These are phyloP conservation scores for Pentalonia nigronervosa DNA, from an alignment of 1,140 invertebrate species.

Conservation along the genomic window DNA sequence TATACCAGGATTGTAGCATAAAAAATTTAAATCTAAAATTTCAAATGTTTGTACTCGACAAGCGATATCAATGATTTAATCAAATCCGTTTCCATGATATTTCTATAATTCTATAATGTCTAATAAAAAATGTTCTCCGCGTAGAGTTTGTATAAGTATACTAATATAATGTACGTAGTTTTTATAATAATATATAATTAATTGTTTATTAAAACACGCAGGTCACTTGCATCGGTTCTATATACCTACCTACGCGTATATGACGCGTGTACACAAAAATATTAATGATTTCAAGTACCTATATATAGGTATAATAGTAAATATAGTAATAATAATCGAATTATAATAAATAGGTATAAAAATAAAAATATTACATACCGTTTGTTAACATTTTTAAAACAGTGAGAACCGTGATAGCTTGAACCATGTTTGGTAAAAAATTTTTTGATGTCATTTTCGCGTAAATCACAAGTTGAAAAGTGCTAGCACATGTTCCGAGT, in stretches of 20 bases:
- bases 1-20: too few relatives aligned
- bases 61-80: background rate
- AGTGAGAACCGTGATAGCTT: conserved; percentile 82
- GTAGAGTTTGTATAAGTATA: background rate
- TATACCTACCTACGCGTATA: background rate
- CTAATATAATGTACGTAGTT: background rate
- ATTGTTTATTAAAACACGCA: background rate
- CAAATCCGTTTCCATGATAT: background rate
- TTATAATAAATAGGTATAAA: background rate
- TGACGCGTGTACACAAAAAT: background rate
- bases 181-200: background rate
- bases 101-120: background rate
- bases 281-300: background rate
- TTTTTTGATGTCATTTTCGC: conserved; percentile 70
- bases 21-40: too few relatives aligned
- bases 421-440: conserved; percentile 76
- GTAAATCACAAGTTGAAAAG: conserved; percentile 6
- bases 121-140: background rate
- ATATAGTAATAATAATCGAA: too few relatives aligned
- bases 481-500: conserved; percentile 43
- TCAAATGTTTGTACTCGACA: background rate
- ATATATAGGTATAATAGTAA: background rate
- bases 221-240: background rate
- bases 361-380: conserved; percentile 68
- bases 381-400: conserved; percentile 82